phyloP scores from a whole-genome alignment of 2,113 vertebrate genomes.

The Perca fluviatilis region DNA sequence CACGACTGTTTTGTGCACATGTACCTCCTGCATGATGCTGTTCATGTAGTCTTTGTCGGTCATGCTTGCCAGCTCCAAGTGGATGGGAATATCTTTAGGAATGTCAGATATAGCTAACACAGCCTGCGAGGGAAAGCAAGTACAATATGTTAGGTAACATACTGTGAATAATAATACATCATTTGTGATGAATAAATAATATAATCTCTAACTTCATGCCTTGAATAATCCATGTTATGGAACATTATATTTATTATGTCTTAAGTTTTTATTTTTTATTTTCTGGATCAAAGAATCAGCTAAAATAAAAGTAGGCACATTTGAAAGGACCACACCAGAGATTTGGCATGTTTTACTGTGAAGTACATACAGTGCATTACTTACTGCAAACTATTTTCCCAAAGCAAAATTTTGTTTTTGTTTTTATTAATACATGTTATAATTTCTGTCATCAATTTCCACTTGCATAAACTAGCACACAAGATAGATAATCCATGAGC shows the following conservation, averaged over 20 bases:
- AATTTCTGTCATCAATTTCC: not conserved
- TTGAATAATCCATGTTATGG: not conserved
- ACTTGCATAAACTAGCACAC: not conserved
- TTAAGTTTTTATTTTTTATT: not conserved
- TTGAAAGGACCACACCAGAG: not conserved
- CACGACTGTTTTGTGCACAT: constrained; percentile 34
- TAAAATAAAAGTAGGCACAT: not conserved
- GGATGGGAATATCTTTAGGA: constrained; percentile 89
- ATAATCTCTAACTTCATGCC: not conserved
- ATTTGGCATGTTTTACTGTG: too few species aligned
- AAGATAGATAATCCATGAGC: not conserved
- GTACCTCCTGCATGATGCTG: constrained; percentile 95
- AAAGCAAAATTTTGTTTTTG: too few species aligned
- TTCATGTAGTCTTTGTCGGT: constrained; percentile 94
- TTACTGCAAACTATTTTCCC: too few species aligned
- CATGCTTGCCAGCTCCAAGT: constrained; percentile 98
- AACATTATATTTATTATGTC: not conserved
- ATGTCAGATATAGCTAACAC: constrained; percentile 90
- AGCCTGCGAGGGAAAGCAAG: constrained; percentile 80
- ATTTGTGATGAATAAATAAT: not conserved
- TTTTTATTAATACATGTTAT: not conserved
- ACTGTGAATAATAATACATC: not conserved
- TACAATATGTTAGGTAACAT: not conserved
- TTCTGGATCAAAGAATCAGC: not conserved
- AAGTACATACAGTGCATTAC: too few species aligned